phyloP scores from a whole-genome alignment of 2,888 invertebrate genomes.

The Electrophaes corylata region DNA sequence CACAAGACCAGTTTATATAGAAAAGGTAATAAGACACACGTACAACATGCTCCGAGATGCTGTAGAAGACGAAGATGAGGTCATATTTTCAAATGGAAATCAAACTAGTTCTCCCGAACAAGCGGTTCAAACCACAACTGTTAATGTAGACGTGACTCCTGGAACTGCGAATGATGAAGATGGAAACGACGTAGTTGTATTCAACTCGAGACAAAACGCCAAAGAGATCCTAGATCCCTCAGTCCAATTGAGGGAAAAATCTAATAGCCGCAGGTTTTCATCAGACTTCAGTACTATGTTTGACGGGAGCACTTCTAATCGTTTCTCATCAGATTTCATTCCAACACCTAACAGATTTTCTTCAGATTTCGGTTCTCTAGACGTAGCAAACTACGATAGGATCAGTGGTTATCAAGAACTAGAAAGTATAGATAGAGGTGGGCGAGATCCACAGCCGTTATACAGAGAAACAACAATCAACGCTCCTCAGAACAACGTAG shows the following conservation, averaged over 20 bases:
- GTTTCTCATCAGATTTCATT: slow-evolving; percentile 53
- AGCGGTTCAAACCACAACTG: slow-evolving; percentile 32
- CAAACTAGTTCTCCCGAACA: slow-evolving; percentile 26
- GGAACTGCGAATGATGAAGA: slow-evolving; percentile 64
- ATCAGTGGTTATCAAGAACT: slow-evolving; percentile 70
- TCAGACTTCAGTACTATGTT: slow-evolving; percentile 55
- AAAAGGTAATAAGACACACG: slow-evolving; percentile 71
- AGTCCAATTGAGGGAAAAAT: slow-evolving; percentile 61
- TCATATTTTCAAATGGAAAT: slow-evolving; percentile 80
- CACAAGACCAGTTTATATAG: slow-evolving; percentile 82
- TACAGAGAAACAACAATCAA: slow-evolving; percentile 83
- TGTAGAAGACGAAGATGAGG: slow-evolving; percentile 82
- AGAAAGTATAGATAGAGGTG: slow-evolving; percentile 69
- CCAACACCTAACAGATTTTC: slow-evolving; percentile 57
- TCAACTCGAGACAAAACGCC: slow-evolving; percentile 67
- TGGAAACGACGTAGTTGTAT: slow-evolving; percentile 70
- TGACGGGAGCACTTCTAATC: slow-evolving; percentile 41
- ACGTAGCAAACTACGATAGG: slow-evolving; percentile 58
- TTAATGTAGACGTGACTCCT: slow-evolving; percentile 38
- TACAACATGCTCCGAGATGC: slow-evolving; percentile 77
- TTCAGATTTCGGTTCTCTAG: slow-evolving; percentile 65
- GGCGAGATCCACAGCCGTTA: slow-evolving; percentile 76
- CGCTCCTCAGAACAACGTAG: slow-evolving; percentile 61
- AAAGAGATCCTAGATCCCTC: slow-evolving; percentile 72
- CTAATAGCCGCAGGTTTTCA: slow-evolving; percentile 54